Evolutionary conservation across 2,888 invertebrate species (phyloP), one percentile per base, ranked within the genome.

Genomic region (Diarsia mendica): DNA sequence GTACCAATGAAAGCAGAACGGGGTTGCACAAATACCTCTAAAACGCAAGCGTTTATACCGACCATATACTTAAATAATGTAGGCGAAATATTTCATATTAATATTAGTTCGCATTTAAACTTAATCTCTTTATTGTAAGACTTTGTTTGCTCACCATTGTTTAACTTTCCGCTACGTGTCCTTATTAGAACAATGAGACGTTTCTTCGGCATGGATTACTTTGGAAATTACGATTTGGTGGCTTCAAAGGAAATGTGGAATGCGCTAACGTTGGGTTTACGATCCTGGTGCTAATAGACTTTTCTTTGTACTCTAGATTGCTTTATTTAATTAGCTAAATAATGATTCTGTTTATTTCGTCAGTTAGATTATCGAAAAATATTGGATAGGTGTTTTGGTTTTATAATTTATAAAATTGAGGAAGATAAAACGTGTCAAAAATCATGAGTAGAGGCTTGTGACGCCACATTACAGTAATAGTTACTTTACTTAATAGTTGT

Each of bases 131-230:
- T 78, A 87, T 74, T 81, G 73, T 77, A 81, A 78, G 74, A 78
- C 79, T 83, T 77, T 85, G 80, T 87, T 80, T 79, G 72, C 66
- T 48, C 61, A 23, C 83, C 80, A 83, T 85, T 87, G 87, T 88
- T 85, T 74, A 73, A 85, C 67, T 88, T 87, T 74, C 33, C 66
- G 67, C 75, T 79, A 53, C 67, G n/a, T 73, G 75, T 80, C 79
- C 75, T 82, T 79, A 87, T 82, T 69, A 83, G 64, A 85, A 88
- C 85, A 87, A 87, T 81, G 79, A 75, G 74, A 64, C 60, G 75
- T 72, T 80, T 74, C 72, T 80, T 80, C 60, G n/a, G 84, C 68
- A 64, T 67, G 77, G 76, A 87, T 87, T 87, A 83, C 78, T 83
- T 82, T 61, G 58, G 67, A 83, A 85, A 87, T 88, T 79, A 85